phyloP scores from a whole-genome alignment of 2,888 invertebrate species.

The Lysandra bellargus region DNA sequence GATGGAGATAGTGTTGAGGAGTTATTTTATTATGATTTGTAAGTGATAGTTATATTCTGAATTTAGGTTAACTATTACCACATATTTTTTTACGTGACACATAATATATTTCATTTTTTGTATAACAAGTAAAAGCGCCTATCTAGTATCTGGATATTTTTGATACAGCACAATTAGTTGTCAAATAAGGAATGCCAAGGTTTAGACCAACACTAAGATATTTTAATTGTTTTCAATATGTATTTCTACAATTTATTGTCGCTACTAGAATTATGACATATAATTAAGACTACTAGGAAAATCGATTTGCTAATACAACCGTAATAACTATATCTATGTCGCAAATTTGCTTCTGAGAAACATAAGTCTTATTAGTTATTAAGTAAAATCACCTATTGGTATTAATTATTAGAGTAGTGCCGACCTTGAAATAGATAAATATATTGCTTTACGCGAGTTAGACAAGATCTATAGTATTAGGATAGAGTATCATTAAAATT shows the following conservation, averaged over 20 bases:
- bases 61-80: too few species aligned
- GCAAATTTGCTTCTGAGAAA: conserved; percentile 7
- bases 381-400: conserved; percentile 2
- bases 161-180: neutral
- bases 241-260: conserved; percentile 2
- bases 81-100: too few species aligned
- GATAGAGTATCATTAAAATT: neutral
- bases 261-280: neutral
- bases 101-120: too few species aligned
- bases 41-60: too few species aligned
- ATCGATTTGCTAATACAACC: conserved; percentile 11
- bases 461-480: neutral
- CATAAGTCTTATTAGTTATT: conserved; percentile 8
- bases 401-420: neutral
- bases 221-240: neutral
- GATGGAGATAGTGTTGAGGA: too few species aligned
- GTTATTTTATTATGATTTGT: too few species aligned
- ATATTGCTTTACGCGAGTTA: neutral
- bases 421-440: neutral
- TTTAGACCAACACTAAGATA: neutral
- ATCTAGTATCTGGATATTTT: neutral
- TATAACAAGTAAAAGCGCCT: too few species aligned
- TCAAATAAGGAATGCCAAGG: neutral
- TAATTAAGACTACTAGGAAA: conserved; percentile 14
- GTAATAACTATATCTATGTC: neutral